Percentiles rank a stretch among this genome's conserved stretches.
Evolutionary conservation across 1,140 invertebrate species (phyloP).

Genomic region (Leptestheria dahalacensis): DNA sequence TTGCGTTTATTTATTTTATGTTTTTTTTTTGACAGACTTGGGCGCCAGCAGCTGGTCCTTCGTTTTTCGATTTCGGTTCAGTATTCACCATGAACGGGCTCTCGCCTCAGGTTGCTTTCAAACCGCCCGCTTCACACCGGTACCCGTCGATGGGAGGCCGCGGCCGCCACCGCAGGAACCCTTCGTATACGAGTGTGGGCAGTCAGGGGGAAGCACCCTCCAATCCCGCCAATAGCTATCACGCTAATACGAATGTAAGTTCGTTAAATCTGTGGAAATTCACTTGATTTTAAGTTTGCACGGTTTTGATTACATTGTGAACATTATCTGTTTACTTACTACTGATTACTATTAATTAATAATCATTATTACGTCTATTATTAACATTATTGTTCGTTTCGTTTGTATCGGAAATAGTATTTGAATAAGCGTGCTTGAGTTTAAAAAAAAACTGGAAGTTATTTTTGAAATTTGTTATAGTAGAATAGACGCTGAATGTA

Average conservation of each 20-base stretch:
- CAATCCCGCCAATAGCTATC: not conserved
- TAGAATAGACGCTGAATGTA: too few relatives aligned
- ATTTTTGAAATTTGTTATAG: too few relatives aligned
- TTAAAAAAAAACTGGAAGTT: too few relatives aligned
- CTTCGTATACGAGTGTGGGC: slow-evolving; percentile 20
- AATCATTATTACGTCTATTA: too few relatives aligned
- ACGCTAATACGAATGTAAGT: not conserved
- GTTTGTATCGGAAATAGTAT: too few relatives aligned
- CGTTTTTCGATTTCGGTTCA: slow-evolving; percentile 51
- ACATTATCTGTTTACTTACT: too few relatives aligned
- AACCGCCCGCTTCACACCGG: slow-evolving; percentile 20
- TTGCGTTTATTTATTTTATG: not conserved
- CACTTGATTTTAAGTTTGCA: not conserved
- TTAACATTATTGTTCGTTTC: too few relatives aligned
- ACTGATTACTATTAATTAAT: too few relatives aligned
- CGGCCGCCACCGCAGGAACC: slow-evolving; percentile 18
- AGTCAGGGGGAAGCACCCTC: slow-evolving; percentile 15
- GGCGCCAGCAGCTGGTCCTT: slow-evolving; percentile 36
- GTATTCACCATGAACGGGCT: slow-evolving; percentile 59
- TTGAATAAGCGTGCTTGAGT: too few relatives aligned
- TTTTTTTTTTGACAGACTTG: slow-evolving; percentile 31
- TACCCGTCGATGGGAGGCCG: slow-evolving; percentile 13
- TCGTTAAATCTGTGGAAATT: too few relatives aligned
- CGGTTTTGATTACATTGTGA: too few relatives aligned
- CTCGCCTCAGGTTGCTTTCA: slow-evolving; percentile 45